Conservation (phyloP, 2,888 invertebrate genomes). For the Dynastes maya region DNA sequence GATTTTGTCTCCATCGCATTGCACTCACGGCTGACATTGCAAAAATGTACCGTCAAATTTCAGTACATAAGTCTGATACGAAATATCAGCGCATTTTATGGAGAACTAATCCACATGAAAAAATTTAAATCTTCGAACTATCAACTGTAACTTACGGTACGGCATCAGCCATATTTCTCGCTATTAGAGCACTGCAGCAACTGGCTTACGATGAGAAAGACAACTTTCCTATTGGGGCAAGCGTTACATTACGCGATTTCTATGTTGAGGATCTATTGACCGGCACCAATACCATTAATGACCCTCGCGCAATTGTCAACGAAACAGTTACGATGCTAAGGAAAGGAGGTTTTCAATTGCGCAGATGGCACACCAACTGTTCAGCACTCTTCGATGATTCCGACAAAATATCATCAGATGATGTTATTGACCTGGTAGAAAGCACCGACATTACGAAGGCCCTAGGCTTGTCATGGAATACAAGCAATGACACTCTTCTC, state of each 20-base stretch:
- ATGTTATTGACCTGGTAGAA: neutral
- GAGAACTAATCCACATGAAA: neutral
- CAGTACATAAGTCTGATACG: conserved; percentile 3
- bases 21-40: neutral
- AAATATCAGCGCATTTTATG: conserved; percentile 12
- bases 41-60: conserved; percentile 32
- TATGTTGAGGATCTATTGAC: conserved; percentile 28
- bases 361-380: neutral
- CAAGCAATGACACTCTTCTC: neutral
- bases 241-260: conserved; percentile 11
- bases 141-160: conserved; percentile 18
- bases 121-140: neutral
- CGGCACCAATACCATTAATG: neutral
- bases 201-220: neutral
- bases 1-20: conserved; percentile 10
- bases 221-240: neutral
- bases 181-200: conserved; percentile 2
- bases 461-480: neutral
- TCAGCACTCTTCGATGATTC: neutral
- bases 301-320: too few relatives aligned
- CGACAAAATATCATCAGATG: neutral
- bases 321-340: neutral
- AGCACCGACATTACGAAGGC: neutral
- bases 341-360: neutral
- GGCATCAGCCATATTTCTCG: neutral